These are phyloP conservation scores for Macaria liturata DNA, from an alignment of 2,888 invertebrate species.

Conservation along the genomic window DNA sequence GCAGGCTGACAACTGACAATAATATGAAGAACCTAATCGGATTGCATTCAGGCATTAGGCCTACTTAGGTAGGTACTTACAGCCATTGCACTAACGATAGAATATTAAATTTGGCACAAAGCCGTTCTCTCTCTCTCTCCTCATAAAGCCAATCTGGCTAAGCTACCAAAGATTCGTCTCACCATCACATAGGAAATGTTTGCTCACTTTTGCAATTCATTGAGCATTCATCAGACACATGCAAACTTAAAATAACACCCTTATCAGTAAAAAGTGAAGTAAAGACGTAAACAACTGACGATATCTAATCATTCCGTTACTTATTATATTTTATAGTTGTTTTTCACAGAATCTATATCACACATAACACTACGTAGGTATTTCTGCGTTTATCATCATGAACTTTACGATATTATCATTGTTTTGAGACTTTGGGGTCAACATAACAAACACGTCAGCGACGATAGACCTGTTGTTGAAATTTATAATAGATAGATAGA, in stretches of 20 bases:
- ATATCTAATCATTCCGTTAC: slow-evolving; percentile 14
- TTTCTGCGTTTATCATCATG: slow-evolving; percentile 5
- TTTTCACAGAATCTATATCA: slow-evolving; percentile 12
- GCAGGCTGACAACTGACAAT: too few species aligned
- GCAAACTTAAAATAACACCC: slow-evolving; percentile 11
- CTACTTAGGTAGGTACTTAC: too few species aligned
- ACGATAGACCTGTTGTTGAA: slow-evolving; percentile 1
- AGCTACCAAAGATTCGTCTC: too few species aligned
- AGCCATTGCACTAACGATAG: too few species aligned
- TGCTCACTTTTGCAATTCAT: background rate
- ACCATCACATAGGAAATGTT: too few species aligned
- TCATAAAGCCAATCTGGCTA: too few species aligned
- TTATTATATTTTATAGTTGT: slow-evolving; percentile 3
- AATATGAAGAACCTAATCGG: too few species aligned
- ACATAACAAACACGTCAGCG: slow-evolving; percentile 15
- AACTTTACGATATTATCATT: slow-evolving; percentile 14
- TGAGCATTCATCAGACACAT: slow-evolving; percentile 12
- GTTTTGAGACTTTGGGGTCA: slow-evolving; percentile 23
- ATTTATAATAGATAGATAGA: background rate
- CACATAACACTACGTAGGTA: background rate
- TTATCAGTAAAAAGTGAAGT: slow-evolving; percentile 4
- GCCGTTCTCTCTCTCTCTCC: too few species aligned
- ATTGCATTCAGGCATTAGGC: too few species aligned
- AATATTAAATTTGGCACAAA: too few species aligned
- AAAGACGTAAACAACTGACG: slow-evolving; percentile 10